Percentiles rank a stretch among this genome's conserved stretches.
Evolutionary conservation across 1,140 invertebrate species (phyloP).

Genomic region (Aricia agestis): DNA sequence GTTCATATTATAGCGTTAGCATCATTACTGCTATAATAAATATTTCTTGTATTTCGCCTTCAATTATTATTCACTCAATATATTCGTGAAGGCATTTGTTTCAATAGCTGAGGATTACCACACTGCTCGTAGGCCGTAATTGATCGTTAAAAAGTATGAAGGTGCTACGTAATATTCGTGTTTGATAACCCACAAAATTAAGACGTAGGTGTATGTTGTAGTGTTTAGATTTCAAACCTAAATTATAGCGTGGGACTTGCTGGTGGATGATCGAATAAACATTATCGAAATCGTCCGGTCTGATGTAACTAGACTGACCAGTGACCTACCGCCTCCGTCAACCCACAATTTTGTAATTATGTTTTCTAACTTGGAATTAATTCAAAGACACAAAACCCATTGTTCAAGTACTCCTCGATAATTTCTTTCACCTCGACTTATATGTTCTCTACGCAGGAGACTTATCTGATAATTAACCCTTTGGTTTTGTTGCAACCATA

Average conservation of each 20-base stretch:
- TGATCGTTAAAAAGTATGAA: conserved; percentile 7
- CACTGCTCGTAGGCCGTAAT: background rate
- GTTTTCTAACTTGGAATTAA: too few relatives aligned
- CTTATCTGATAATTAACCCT: background rate
- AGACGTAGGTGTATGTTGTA: background rate
- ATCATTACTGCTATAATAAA: background rate
- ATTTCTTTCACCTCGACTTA: background rate
- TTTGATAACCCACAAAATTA: background rate
- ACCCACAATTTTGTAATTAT: background rate
- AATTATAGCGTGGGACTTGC: background rate
- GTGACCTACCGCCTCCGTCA: background rate
- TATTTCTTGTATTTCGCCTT: background rate
- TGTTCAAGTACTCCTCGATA: background rate
- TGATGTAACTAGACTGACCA: background rate
- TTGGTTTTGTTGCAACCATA: background rate
- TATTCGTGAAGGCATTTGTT: background rate
- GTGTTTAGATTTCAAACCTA: background rate
- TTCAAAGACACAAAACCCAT: background rate
- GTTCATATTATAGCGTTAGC: too few relatives aligned
- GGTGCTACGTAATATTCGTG: background rate
- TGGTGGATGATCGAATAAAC: background rate
- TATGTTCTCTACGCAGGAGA: background rate
- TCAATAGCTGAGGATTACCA: background rate
- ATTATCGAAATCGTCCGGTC: background rate
- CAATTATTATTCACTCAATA: background rate